Evolutionary conservation across 1,140 invertebrate species (phyloP), one percentile per base, ranked within the genome.

Genomic region (honey bee (Apis mellifera)): DNA sequence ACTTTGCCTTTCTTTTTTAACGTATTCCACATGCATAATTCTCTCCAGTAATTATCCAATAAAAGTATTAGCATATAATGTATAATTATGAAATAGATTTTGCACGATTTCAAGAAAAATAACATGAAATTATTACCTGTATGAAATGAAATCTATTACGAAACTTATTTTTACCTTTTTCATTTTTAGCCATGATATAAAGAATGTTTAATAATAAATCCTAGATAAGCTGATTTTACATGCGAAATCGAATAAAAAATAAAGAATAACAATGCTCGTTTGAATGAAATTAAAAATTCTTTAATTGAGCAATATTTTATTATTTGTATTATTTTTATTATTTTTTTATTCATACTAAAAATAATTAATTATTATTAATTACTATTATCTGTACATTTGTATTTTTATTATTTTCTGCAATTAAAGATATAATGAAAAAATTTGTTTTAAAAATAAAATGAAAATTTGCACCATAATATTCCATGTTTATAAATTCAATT

Each of bases 41-140:
- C 50, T 62, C 52, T 70, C 42, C 52, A 80, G 21, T 65, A 54
- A 78, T 72, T 72, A 64, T 64, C 55, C 1, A 59, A 54, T 60
- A 59, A 81, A 59, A 55, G 50, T 80, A 65, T 73, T 60, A 65
- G 50, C 50, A 74, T 32, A 74, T 66, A 74, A 65, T 72, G 19
- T 79, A 79, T 57, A 71, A 11, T 69, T 81, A 66, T n/a, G 54
- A 32, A 75, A 68, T 26, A 48, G 59, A 73, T 74, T 8, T 65
- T 64, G 50, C 60, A 42, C 17, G 48, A 71, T 79, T 64, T 48
- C 78, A 15, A 62, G 50, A 48, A 57, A 54, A 48, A 57, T 26
- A n/a, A 75, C 65, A 55, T 21, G 12, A 68, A 59, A 50, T 50
- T 19, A 75, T 76, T 55, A 55, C 8, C 12, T 11, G 23, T 26